phyloP scores from a whole-genome alignment of 2,113 vertebrate species.

The Rhinichthys klamathensis region DNA sequence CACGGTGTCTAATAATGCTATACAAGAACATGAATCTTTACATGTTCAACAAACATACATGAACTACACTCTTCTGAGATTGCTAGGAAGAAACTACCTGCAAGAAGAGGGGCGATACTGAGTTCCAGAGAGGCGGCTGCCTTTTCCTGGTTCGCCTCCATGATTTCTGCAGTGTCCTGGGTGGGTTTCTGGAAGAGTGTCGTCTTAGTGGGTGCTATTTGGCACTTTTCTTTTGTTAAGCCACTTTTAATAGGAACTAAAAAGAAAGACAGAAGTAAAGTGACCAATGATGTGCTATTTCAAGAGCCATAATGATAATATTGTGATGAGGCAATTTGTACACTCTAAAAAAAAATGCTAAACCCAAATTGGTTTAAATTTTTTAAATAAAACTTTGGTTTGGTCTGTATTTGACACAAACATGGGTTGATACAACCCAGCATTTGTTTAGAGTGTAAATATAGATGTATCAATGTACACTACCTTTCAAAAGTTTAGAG shows the following conservation, averaged over 20 bases:
- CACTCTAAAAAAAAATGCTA: no score
- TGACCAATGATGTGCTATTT: not conserved
- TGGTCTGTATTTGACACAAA: no score
- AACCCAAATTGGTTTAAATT: no score
- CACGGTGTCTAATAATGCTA: not conserved
- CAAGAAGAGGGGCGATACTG: constrained; percentile 68
- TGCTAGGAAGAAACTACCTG: constrained; percentile 68
- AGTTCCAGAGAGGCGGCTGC: constrained; percentile 65
- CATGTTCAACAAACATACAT: not conserved
- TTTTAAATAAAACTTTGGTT: no score
- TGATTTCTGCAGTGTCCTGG: not conserved
- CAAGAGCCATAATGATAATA: not conserved
- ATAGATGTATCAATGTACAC: not conserved
- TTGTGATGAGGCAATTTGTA: not conserved
- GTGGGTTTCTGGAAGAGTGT: constrained; percentile 27
- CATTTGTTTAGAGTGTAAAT: not conserved
- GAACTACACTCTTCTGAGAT: not conserved
- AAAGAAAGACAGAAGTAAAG: not conserved
- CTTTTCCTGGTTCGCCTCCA: not conserved
- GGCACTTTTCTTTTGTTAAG: constrained; percentile 26
- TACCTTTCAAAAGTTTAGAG: not conserved
- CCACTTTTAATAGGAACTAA: constrained; percentile 22
- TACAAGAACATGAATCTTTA: not conserved
- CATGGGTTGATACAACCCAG: no score
- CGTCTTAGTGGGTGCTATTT: constrained; percentile 14